Evolutionary conservation across 1,140 invertebrate species (phyloP).

Genomic region (Drosophila rufa): DNA sequence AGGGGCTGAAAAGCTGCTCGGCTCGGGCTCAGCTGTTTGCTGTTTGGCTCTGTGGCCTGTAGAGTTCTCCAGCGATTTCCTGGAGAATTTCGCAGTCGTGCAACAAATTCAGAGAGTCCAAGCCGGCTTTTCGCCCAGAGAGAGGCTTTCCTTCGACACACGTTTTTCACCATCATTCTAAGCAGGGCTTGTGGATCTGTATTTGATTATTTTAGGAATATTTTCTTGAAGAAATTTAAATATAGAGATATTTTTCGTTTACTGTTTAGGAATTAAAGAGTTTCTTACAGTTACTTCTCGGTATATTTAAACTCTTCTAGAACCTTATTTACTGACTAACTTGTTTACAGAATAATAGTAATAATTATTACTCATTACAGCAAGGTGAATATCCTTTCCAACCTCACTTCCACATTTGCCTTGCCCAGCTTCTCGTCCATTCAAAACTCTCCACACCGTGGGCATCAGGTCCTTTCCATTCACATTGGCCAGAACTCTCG

Average conservation of each 20-base stretch:
- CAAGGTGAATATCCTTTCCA: background rate
- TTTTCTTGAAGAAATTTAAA: too few relatives aligned
- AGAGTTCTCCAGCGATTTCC: constrained; percentile 27
- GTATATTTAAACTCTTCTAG: too few relatives aligned
- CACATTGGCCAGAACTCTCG: constrained; percentile 14
- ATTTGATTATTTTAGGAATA: background rate
- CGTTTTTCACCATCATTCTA: background rate
- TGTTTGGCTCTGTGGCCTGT: constrained; percentile 34
- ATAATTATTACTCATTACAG: background rate
- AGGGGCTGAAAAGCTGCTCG: constrained; percentile 6
- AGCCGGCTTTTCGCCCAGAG: constrained; percentile 57
- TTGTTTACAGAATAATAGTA: too few relatives aligned
- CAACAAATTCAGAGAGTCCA: constrained; percentile 64
- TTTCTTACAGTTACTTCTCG: too few relatives aligned
- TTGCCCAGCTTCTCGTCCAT: constrained; percentile 18
- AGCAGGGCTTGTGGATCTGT: background rate
- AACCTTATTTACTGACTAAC: too few relatives aligned
- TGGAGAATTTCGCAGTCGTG: constrained; percentile 55
- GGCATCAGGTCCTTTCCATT: constrained; percentile 32
- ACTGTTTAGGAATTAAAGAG: too few relatives aligned
- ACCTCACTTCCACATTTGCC: too few relatives aligned
- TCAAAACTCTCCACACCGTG: constrained; percentile 38
- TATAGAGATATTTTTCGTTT: too few relatives aligned
- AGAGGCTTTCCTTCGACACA: background rate
- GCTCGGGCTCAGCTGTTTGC: constrained; percentile 62